These are phyloP conservation scores for Ciona savignyi DNA, from an alignment of 23 tunicate genomes.

Conservation along the genomic window DNA sequence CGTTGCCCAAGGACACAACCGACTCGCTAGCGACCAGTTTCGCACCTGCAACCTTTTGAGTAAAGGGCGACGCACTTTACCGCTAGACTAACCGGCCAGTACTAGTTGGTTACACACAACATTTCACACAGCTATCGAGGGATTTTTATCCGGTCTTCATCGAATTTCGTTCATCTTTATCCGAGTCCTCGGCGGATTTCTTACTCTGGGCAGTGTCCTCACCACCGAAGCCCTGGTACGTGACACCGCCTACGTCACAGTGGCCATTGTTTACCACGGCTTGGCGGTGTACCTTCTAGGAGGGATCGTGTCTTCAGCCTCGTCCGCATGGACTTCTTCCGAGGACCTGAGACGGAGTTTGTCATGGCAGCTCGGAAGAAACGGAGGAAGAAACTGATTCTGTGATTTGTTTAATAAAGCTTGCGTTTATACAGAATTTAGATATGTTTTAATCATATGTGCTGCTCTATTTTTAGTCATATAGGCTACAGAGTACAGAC, in stretches of 20 bases:
- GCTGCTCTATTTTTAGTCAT: too few species aligned
- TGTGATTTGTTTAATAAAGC: too few species aligned
- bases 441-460: too few species aligned
- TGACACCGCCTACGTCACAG: slow-evolving; percentile 51
- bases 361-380: background rate
- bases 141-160: slow-evolving; percentile 21
- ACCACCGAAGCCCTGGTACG: slow-evolving; percentile 37
- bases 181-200: slow-evolving; percentile 50
- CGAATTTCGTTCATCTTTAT: slow-evolving; percentile 46
- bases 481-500: too few species aligned
- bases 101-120: too few species aligned
- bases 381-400: too few species aligned
- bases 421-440: too few species aligned
- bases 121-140: slow-evolving; percentile 9
- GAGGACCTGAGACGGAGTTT: background rate
- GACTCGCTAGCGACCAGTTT: too few species aligned
- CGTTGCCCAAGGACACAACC: too few species aligned
- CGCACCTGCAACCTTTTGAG: too few species aligned
- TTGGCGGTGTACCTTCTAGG: slow-evolving; percentile 45
- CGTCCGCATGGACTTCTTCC: background rate
- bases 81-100: too few species aligned
- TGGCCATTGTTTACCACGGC: slow-evolving; percentile 47
- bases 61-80: too few species aligned
- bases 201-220: slow-evolving; percentile 28
- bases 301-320: slow-evolving; percentile 32